Percentiles rank a stretch among this genome's conserved stretches.
Evolutionary conservation across 92 coral and sea anemone genomes (phyloP).

Genomic region (Muricea muricata): DNA sequence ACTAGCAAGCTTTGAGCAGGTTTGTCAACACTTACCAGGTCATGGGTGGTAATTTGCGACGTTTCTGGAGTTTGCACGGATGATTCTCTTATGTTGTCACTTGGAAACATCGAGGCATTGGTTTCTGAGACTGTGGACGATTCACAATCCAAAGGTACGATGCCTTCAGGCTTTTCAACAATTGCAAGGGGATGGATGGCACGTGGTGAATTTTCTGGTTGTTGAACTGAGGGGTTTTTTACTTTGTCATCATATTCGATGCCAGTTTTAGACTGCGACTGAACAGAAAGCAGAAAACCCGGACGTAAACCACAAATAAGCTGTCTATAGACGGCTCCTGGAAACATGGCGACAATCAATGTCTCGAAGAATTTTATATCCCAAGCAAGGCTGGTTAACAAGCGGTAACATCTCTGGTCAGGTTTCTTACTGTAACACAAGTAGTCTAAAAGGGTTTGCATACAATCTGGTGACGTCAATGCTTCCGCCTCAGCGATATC

Average conservation of each 20-base stretch:
- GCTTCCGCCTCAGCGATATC: constrained; percentile 68
- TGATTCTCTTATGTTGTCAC: no score
- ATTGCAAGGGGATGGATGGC: not conserved
- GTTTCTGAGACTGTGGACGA: not conserved
- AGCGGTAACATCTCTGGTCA: constrained; percentile 79
- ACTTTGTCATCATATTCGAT: not conserved
- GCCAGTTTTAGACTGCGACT: not conserved
- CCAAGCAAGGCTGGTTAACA: constrained; percentile 68
- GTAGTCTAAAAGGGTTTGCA: constrained; percentile 76
- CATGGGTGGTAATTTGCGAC: no score
- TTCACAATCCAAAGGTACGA: not conserved
- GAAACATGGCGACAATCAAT: constrained; percentile 71
- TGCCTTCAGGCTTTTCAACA: not conserved
- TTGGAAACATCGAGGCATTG: not conserved
- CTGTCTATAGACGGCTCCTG: constrained; percentile 79
- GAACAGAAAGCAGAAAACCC: constrained; percentile 11
- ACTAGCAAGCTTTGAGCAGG: no score
- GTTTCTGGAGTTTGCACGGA: no score
- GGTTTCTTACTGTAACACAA: constrained; percentile 64
- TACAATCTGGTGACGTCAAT: constrained; percentile 75
- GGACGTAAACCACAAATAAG: constrained; percentile 65
- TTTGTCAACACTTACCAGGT: no score
- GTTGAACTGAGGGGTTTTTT: not conserved
- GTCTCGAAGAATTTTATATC: constrained; percentile 79
- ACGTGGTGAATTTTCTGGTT: not conserved